Evolutionary conservation across 2,797 vertebrate species (phyloP).

Genomic region (Halcyon chelicuti): DNA sequence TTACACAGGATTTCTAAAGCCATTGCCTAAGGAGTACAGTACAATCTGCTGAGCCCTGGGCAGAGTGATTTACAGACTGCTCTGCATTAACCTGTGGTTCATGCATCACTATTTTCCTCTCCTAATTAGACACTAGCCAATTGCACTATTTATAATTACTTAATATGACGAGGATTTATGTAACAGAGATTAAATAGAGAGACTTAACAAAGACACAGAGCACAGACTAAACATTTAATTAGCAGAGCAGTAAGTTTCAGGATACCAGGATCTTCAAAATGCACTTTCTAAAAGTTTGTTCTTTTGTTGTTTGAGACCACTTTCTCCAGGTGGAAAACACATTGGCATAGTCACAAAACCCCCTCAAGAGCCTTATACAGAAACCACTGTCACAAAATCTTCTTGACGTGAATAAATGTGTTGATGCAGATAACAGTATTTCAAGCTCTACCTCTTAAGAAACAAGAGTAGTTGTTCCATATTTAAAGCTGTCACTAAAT

Average conservation of each 20-base stretch:
- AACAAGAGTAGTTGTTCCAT: not conserved
- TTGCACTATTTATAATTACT: constrained; percentile 74
- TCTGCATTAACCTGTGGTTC: constrained; percentile 58
- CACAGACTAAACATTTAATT: constrained; percentile 29
- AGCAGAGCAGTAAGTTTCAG: not conserved
- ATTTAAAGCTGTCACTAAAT: not conserved
- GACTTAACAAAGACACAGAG: constrained; percentile 44
- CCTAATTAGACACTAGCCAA: constrained; percentile 66
- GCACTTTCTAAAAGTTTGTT: not conserved
- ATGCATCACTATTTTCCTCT: constrained; percentile 49
- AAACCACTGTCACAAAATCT: not conserved
- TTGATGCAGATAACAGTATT: not conserved
- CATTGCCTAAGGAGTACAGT: constrained; percentile 2
- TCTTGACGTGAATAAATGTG: not conserved
- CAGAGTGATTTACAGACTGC: constrained; percentile 44
- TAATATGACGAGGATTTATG: constrained; percentile 43
- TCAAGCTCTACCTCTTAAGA: not conserved
- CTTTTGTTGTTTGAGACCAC: not conserved
- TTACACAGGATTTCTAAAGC: not conserved
- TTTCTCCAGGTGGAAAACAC: not conserved
- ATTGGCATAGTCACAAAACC: not conserved
- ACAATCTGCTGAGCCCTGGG: constrained; percentile 36
- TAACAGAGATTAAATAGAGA: constrained; percentile 51
- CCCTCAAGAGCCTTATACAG: not conserved
- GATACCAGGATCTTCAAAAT: not conserved